A percentile compares a stretch with the other conserved stretches of the same genome.
Conservation (phyloP, 2,113 vertebrate genomes). For the Sphyrna mokarran region DNA sequence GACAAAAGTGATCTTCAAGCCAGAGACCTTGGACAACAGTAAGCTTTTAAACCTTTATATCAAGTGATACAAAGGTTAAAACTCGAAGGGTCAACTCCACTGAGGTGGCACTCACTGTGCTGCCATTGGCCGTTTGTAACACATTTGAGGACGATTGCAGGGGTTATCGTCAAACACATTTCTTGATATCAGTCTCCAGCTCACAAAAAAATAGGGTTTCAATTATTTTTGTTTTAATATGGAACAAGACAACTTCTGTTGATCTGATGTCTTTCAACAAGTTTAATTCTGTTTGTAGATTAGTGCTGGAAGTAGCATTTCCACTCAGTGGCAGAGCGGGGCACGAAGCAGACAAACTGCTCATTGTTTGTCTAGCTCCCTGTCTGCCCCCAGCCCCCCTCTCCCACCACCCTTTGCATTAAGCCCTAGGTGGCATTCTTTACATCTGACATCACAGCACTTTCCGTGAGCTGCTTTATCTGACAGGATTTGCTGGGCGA, state of each 20-base stretch:
- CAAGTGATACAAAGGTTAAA: neutral
- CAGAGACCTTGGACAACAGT: neutral
- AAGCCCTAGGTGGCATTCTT: conserved; percentile 69
- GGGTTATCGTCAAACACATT: neutral
- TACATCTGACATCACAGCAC: conserved; percentile 61
- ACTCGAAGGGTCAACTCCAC: neutral
- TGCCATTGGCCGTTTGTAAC: neutral
- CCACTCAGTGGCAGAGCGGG: conserved; percentile 65
- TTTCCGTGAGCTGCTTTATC: conserved; percentile 51
- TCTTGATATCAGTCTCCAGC: neutral
- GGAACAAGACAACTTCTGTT: conserved; percentile 48
- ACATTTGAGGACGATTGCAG: neutral
- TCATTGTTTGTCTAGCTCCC: conserved; percentile 58
- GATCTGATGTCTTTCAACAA: conserved; percentile 70
- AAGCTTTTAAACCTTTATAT: neutral
- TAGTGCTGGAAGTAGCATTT: conserved; percentile 72
- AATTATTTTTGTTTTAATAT: conserved; percentile 1
- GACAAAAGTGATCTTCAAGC: neutral
- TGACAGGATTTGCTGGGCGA: conserved; percentile 56
- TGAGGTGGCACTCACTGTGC: neutral
- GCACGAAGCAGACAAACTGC: conserved; percentile 63
- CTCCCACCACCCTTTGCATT: conserved; percentile 47
- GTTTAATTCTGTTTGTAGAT: conserved; percentile 78
- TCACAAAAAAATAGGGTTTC: neutral
- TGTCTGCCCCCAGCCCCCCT: neutral